Percentiles rank a stretch among this genome's conserved stretches.
Evolutionary conservation across 2,113 vertebrate genomes (phyloP).

Genomic region (Ginglymostoma cirratum): DNA sequence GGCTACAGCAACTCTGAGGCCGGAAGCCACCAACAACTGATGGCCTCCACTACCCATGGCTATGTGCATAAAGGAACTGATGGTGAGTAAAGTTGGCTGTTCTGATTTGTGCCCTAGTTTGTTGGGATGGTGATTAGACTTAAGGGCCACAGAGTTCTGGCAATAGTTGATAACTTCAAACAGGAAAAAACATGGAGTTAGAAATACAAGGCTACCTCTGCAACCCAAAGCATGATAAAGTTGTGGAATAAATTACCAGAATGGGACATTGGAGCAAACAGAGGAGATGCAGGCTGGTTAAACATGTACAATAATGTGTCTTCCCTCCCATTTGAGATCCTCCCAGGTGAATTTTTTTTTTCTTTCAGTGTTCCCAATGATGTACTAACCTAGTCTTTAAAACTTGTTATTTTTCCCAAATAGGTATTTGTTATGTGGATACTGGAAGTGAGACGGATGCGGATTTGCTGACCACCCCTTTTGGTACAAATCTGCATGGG

Average conservation of each 20-base stretch:
- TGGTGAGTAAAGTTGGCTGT: conserved; percentile 52
- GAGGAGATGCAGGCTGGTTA: not conserved
- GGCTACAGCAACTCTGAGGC: conserved; percentile 92
- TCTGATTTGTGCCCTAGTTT: not conserved
- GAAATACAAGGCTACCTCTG: not conserved
- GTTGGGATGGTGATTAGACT: not conserved
- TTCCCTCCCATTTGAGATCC: too few species aligned
- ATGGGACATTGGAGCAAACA: not conserved
- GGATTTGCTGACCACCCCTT: conserved; percentile 50
- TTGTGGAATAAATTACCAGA: not conserved
- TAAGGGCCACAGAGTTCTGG: not conserved
- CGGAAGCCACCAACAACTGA: conserved; percentile 93
- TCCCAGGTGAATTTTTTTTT: not conserved
- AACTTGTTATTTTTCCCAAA: not conserved
- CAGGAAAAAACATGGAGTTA: not conserved
- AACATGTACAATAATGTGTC: too few species aligned
- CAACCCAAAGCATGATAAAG: not conserved
- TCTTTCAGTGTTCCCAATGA: not conserved
- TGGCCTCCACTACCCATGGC: conserved; percentile 74
- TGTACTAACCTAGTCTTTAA: not conserved
- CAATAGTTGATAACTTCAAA: not conserved
- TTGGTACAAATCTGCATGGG: conserved; percentile 48
- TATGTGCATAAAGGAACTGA: conserved; percentile 78
- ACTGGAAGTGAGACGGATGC: conserved; percentile 58
- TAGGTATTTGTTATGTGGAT: conserved; percentile 66